Evolutionary conservation across 2,113 vertebrate genomes (phyloP), one percentile per base, ranked within the genome.

Genomic region (Hippolais icterina): DNA sequence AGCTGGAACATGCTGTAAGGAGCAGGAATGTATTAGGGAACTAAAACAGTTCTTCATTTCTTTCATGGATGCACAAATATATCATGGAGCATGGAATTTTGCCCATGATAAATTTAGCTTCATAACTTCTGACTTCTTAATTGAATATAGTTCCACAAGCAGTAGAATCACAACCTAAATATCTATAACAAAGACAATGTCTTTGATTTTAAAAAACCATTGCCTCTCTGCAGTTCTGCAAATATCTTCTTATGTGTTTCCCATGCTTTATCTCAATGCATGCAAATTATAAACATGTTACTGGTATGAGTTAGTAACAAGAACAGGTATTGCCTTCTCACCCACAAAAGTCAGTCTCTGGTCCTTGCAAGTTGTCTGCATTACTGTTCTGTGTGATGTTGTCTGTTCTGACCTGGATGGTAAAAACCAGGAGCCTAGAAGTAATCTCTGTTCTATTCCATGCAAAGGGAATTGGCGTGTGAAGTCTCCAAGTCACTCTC

Each of bases 1-100:
- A 96, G 96, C 94, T 94, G 97, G 97, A 98, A 98, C 95, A 92
- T 96, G 97, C 94, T 97, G 97, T 95, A 98, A 92, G 39, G 65
- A 97, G 33, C 70, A 92, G 44, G 64, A 91, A 53, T 39, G 68
- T 85, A 94, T 96, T 90, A 96, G 59, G 82, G 88, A 94, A 44
- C 27, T 93, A 83, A 93, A 94, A 56, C 1, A 1, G 3, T 56
- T 75, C 37, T 78, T 91, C 24, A 9, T 42, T 50, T 66, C 85
- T 86, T 94, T 93, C 71, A 72, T 52, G 27, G 79, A 65, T 60
- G 53, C 80, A 72, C 75, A 94, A 88, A 56, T 52, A 68, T 64
- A 93, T 85, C 10, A 6, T 47, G 31, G 64, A 86, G 14, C 8
- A 33, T 41, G 31, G 41, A 75, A 66, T 90, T 94, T 90, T 63